Conservation (phyloP, 2,888 invertebrate genomes). For the Campaea margaritaria region DNA sequence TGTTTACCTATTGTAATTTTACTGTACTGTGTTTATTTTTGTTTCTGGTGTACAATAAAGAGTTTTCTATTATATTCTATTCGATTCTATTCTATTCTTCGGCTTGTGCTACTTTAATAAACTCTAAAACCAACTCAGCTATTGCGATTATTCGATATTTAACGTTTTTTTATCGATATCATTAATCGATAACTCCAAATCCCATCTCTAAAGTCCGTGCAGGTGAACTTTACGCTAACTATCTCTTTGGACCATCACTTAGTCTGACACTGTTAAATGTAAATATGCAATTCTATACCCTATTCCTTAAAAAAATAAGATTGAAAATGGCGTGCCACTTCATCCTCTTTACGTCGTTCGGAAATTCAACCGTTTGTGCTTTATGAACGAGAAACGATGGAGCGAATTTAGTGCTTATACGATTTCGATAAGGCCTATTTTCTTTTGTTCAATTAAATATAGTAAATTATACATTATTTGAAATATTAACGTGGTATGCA, state of each 20-base stretch:
- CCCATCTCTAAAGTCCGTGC: constrained; percentile 52
- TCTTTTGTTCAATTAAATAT: constrained; percentile 8
- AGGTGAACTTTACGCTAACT: constrained; percentile 68
- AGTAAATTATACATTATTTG: constrained; percentile 22
- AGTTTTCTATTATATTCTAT: too few relatives aligned
- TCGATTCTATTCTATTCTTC: too few relatives aligned
- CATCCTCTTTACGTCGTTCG: background rate
- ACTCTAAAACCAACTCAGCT: too few relatives aligned
- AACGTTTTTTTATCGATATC: constrained; percentile 1
- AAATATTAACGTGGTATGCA: constrained; percentile 1
- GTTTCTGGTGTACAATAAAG: too few relatives aligned
- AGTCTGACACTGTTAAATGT: constrained; percentile 44
- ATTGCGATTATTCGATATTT: too few relatives aligned
- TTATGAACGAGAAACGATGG: constrained; percentile 11
- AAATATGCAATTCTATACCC: constrained; percentile 1
- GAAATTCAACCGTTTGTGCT: background rate
- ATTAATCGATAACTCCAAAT: constrained; percentile 7
- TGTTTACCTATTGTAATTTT: too few relatives aligned
- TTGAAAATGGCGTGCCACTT: background rate
- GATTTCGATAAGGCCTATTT: background rate
- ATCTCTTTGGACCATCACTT: constrained; percentile 67
- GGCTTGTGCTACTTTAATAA: too few relatives aligned
- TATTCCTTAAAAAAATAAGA: background rate
- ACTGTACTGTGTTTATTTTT: too few relatives aligned
- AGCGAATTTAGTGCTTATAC: constrained; percentile 3